Evolutionary conservation across 1,140 invertebrate genomes (phyloP).

Genomic region (Aphelenchoides avenae): DNA sequence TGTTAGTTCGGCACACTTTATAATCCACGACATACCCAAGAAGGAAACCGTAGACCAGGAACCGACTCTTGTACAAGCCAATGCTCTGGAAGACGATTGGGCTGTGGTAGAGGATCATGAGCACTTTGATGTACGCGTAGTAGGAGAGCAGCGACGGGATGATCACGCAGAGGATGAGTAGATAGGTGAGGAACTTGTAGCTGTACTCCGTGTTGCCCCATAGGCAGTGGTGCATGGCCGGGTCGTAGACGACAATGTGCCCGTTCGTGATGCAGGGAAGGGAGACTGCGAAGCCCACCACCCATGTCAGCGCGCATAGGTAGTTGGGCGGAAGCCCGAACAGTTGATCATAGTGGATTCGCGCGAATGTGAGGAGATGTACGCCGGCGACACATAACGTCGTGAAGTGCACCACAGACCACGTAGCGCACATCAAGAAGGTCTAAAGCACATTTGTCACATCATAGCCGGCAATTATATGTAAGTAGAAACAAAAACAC

Average conservation of each 20-base stretch:
- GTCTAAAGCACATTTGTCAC: conserved; percentile 43
- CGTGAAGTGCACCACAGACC: conserved; percentile 57
- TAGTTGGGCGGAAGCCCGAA: conserved; percentile 49
- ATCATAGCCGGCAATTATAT: conserved; percentile 1
- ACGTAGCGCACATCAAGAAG: conserved; percentile 54
- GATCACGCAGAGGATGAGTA: conserved; percentile 55
- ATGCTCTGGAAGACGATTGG: conserved; percentile 58
- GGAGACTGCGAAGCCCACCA: conserved; percentile 54
- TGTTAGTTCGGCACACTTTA: conserved; percentile 5
- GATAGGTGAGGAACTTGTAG: conserved; percentile 57
- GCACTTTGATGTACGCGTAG: conserved; percentile 57
- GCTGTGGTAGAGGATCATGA: conserved; percentile 55
- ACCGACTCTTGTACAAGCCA: conserved; percentile 57
- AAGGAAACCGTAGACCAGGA: conserved; percentile 55
- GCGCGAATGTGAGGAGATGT: conserved; percentile 56
- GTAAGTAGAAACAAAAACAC: conserved; percentile 5
- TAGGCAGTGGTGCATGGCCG: conserved; percentile 40
- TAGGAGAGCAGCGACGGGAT: conserved; percentile 51
- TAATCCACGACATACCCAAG: conserved; percentile 41
- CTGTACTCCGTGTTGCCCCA: conserved; percentile 55
- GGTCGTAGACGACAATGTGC: conserved; percentile 58
- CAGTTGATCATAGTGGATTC: conserved; percentile 58
- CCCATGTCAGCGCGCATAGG: conserved; percentile 52
- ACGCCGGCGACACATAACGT: conserved; percentile 58
- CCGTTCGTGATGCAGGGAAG: conserved; percentile 56